Evolutionary conservation across 2,797 vertebrate genomes (phyloP).

Genomic region (Liasis olivaceus): DNA sequence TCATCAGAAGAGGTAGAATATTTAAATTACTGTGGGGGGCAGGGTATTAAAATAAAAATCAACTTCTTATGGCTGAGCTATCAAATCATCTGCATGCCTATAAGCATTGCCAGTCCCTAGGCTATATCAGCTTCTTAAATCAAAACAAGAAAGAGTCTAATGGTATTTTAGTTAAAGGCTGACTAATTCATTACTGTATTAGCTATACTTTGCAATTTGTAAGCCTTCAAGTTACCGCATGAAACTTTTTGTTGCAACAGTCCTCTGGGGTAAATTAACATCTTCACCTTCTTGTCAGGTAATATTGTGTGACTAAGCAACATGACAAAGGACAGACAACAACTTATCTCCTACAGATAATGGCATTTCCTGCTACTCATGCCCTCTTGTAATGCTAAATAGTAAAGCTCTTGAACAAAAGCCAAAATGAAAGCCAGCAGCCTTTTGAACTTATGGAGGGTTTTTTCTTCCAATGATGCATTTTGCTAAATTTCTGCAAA

Average conservation of each 20-base stretch:
- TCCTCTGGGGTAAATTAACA: background rate
- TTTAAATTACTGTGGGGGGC: background rate
- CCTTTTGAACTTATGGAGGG: background rate
- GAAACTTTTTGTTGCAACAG: background rate
- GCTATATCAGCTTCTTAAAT: background rate
- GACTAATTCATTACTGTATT: background rate
- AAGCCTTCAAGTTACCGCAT: background rate
- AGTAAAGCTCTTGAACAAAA: background rate
- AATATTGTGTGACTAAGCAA: constrained; percentile 2
- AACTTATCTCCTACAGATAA: background rate
- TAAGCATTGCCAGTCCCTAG: background rate
- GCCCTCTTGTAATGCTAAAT: background rate
- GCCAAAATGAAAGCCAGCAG: background rate
- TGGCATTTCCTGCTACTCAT: constrained; percentile 19
- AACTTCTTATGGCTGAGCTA: background rate
- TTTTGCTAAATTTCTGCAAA: background rate
- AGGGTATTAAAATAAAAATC: background rate
- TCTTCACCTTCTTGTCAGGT: background rate
- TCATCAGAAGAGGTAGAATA: background rate
- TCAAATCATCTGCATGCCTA: background rate
- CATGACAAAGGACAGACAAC: background rate
- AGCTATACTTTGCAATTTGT: background rate
- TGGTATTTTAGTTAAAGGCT: background rate
- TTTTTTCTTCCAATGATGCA: background rate
- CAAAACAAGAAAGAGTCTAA: background rate